These are phyloP conservation scores for Eubasilissa splendida DNA, from an alignment of 2,888 invertebrate species.

Conservation along the genomic window DNA sequence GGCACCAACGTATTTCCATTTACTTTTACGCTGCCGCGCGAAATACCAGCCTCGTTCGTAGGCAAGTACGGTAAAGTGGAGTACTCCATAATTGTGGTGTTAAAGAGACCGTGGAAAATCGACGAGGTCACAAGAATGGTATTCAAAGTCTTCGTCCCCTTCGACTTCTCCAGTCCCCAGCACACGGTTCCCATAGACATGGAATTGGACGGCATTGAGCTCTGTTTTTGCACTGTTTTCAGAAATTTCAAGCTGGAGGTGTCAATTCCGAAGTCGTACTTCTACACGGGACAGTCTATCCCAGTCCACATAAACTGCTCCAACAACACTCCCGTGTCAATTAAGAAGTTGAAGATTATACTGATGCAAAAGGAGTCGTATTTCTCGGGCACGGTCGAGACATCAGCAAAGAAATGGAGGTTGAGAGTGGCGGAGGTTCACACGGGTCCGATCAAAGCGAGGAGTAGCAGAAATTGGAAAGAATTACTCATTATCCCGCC, in stretches of 20 bases:
- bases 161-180: background rate
- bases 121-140: background rate
- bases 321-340: background rate
- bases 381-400: background rate
- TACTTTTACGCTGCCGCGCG: background rate
- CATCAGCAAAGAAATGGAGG: background rate
- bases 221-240: background rate
- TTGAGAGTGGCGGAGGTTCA: background rate
- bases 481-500: background rate
- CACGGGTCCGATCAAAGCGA: slow-evolving; percentile 5
- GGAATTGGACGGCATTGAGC: background rate
- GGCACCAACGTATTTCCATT: slow-evolving; percentile 1
- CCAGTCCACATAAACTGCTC: slow-evolving; percentile 19
- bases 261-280: slow-evolving; percentile 30
- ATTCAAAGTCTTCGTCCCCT: slow-evolving; percentile 9
- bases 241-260: background rate
- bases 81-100: background rate
- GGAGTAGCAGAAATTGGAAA: slow-evolving; percentile 18
- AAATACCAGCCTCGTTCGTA: slow-evolving; percentile 3
- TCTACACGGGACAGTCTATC: slow-evolving; percentile 22
- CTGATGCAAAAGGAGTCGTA: slow-evolving; percentile 10
- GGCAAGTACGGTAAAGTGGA: slow-evolving; percentile 9
- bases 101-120: background rate
- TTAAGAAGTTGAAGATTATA: slow-evolving; percentile 13
- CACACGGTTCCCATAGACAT: background rate